Conservation (phyloP, 2,797 vertebrate genomes). For the Dryobates pubescens region DNA sequence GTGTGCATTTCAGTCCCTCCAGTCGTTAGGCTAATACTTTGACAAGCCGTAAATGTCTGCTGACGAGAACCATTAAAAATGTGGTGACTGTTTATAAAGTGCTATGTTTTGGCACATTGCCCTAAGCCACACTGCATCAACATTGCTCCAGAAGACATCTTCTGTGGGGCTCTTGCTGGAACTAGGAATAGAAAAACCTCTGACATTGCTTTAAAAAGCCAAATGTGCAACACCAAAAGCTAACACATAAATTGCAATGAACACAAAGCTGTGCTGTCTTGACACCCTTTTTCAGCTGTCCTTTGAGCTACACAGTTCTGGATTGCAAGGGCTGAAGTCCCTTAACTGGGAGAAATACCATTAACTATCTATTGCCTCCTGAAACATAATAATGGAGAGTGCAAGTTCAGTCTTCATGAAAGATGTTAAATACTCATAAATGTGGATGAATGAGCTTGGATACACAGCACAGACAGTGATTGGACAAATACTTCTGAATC, state of each 20-base stretch:
- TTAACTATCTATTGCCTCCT: background rate
- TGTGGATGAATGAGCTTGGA: background rate
- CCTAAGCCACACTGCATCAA: background rate
- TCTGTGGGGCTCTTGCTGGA: background rate
- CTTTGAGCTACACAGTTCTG: background rate
- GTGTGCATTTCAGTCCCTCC: background rate
- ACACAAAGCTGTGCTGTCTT: conserved; percentile 39
- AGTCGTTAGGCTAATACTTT: background rate
- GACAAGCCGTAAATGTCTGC: background rate
- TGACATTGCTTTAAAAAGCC: conserved; percentile 1
- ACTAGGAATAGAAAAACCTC: conserved; percentile 9
- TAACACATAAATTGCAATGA: background rate
- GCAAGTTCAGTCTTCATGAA: background rate
- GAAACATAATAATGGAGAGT: rapidly evolving
- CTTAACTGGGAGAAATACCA: background rate
- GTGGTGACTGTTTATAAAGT: background rate
- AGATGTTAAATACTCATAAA: background rate
- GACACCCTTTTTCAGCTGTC: conserved; percentile 13
- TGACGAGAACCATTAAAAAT: conserved; percentile 26
- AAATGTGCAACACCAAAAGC: background rate
- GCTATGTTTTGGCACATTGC: background rate
- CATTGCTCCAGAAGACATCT: background rate
- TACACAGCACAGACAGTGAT: background rate
- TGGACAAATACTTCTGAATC: background rate
- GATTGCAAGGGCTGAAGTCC: background rate